These are phyloP conservation scores for Chaitophorus viminalis DNA, from an alignment of 2,888 invertebrate species.

Conservation along the genomic window DNA sequence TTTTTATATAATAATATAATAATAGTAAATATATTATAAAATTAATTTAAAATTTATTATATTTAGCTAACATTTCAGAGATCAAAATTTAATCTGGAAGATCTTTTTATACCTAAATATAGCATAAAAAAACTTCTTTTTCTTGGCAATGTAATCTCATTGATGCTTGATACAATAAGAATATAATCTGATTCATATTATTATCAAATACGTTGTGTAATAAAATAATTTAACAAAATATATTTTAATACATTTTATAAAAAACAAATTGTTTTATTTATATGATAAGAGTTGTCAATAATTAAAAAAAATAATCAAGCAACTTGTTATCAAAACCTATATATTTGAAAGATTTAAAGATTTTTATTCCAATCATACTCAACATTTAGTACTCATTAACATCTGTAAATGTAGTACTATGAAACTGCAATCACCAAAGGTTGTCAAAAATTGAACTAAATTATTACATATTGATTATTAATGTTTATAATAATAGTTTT, in stretches of 20 bases:
- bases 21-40: conserved; percentile 39
- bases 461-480: conserved; percentile 17
- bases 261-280: conserved; percentile 20
- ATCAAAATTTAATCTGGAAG: conserved; percentile 51
- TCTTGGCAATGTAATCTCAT: conserved; percentile 2
- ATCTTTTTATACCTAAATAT: conserved; percentile 15
- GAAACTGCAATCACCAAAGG: neutral
- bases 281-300: conserved; percentile 6
- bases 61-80: conserved; percentile 53
- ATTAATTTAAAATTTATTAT: conserved; percentile 37
- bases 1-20: neutral
- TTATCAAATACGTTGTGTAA: neutral
- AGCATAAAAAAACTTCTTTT: conserved; percentile 14
- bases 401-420: neutral
- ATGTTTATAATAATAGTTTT: neutral
- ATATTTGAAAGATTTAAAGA: neutral
- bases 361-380: neutral
- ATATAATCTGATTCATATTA: conserved; percentile 19
- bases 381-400: neutral
- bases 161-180: conserved; percentile 11
- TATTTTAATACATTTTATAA: conserved; percentile 1
- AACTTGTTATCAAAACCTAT: neutral
- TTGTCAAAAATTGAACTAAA: conserved; percentile 29
- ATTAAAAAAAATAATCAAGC: conserved; percentile 14
- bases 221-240: conserved; percentile 9